phyloP scores from a whole-genome alignment of 2,113 vertebrate genomes.

The Thryonomys swinderianus region DNA sequence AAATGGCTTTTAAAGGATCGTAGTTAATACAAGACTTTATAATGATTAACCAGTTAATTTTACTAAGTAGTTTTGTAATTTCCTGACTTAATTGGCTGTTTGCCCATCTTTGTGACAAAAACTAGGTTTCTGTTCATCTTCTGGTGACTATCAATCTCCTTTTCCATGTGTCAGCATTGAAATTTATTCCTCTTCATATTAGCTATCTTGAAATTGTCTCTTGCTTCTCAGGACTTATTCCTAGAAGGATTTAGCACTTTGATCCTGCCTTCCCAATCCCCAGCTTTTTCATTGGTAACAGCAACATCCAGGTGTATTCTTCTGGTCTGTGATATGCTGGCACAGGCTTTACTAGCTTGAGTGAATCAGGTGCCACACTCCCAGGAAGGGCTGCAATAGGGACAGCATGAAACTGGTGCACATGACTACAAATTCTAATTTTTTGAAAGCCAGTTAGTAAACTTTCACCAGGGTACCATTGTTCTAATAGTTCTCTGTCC shows the following conservation, averaged over 20 bases:
- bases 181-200: background rate
- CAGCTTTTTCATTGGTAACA: background rate
- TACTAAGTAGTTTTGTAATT: background rate
- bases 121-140: background rate
- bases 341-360: background rate
- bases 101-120: background rate
- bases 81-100: background rate
- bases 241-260: background rate
- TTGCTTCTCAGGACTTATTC: background rate
- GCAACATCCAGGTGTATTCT: background rate
- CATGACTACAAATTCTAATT: background rate
- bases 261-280: background rate
- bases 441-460: background rate
- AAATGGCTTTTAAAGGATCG: background rate
- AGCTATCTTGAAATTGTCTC: background rate
- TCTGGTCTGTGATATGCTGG: background rate
- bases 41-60: background rate
- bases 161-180: background rate
- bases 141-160: background rate
- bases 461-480: background rate
- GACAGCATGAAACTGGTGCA: background rate
- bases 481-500: background rate
- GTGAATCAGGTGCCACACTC: rapidly evolving
- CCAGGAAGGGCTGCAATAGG: background rate
- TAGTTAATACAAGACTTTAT: background rate